phyloP scores from a whole-genome alignment of 2,888 invertebrate species.

The Dicroscelio sp. region DNA sequence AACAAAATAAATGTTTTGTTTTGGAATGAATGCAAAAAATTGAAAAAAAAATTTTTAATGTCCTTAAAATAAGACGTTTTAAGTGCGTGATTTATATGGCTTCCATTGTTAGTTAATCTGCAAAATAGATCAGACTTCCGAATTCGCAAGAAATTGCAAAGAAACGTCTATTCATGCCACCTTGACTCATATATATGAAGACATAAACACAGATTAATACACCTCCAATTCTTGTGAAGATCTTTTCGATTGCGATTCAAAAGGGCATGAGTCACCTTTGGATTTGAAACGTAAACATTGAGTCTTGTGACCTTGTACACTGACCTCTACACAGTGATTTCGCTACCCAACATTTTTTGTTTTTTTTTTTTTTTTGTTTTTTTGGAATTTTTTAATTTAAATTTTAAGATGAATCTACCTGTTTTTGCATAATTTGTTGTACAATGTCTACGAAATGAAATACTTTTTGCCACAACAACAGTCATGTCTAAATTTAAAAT shows the following conservation, averaged over 20 bases:
- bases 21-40: too few species aligned
- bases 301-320: conserved; percentile 41
- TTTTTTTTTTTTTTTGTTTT: too few species aligned
- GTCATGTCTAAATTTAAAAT: conserved; percentile 68
- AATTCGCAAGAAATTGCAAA: conserved; percentile 12
- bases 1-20: too few species aligned
- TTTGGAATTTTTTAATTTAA: too few species aligned
- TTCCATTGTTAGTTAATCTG: conserved; percentile 2
- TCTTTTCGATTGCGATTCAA: conserved; percentile 54
- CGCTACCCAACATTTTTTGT: too few species aligned
- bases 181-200: conserved; percentile 56
- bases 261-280: conserved; percentile 70
- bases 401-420: too few species aligned
- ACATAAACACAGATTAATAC: conserved; percentile 19
- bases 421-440: too few species aligned
- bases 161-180: conserved; percentile 15
- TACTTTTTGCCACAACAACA: conserved; percentile 5
- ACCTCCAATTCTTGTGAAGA: conserved; percentile 24
- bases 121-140: conserved; percentile 34
- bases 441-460: not conserved
- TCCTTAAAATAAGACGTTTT: too few species aligned
- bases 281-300: conserved; percentile 58
- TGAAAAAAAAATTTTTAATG: too few species aligned
- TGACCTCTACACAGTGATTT: conserved; percentile 61
- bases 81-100: too few species aligned